Base-by-base conservation (phyloP, 2,888 invertebrate genomes). In the Anorthoa munda region DNA sequence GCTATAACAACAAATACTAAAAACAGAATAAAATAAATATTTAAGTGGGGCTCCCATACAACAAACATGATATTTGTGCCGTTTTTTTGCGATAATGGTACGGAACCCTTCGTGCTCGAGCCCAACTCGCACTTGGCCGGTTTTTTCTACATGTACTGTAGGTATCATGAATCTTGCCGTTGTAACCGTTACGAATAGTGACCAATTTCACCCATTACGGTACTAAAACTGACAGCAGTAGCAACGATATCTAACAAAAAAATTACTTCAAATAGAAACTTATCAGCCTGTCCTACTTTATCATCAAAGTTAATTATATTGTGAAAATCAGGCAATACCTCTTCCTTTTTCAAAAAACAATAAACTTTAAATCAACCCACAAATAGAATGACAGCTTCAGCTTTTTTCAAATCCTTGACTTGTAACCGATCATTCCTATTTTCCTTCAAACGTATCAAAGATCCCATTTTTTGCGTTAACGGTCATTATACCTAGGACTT, bases 391-490 rank as follows among this genome's bases (percentile, higher is more conserved):
- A 68, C 80, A 56, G 61, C 39, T 31, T 13, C 4, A 18, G 21
- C 23, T 60, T 78, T 67, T 79, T 75, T 55, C 53, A 56, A 55
- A 58, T 39, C 46, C 45, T 55, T 39, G n/a, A 4, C 39, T 56
- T 67, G 81, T 48, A 80, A 72, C 61, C 55, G 66, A 80, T 76
- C 76, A 67, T 66, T 76, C 53, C 67, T 21, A 83, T 82, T 72
- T 82, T 80, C 50, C 60, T 70, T 75, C 77, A 82, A 82, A 82
- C 61, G 58, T 18, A 59, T 76, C 79, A 75, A 55, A 56, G 75
- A 63, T 59, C 45, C 18, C 18, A 80, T 26, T 82, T 82, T 82
- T 83, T 82, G 66, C 21, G 5, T 0, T 4, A 21, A 45, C 72
- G 55, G 51, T 82, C 82, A 81, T 83, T 82, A 82, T 83, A 81